Percentiles rank a stretch among this genome's conserved stretches.
phyloP scores from a whole-genome alignment of 2,797 vertebrate genomes.

The Silurus aristotelis region DNA sequence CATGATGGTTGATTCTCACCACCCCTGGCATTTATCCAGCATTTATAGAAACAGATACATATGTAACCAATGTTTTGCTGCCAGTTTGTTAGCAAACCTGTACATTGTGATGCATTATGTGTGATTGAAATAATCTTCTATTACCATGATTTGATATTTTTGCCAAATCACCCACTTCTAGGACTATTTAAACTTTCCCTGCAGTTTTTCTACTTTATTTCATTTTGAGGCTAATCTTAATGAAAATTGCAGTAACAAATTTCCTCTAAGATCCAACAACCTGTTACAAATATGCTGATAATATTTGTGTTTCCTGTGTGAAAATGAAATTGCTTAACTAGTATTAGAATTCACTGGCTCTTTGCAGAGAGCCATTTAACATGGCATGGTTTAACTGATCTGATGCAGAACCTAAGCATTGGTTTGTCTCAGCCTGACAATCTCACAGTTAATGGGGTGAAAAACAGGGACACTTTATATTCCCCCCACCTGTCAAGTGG shows the following conservation, averaged over 20 bases:
- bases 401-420: slow-evolving; percentile 63
- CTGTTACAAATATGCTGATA: not conserved
- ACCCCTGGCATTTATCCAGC: not conserved
- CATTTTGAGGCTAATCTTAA: not conserved
- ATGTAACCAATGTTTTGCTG: not conserved
- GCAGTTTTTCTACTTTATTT: not conserved
- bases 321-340: slow-evolving; percentile 45
- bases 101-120: not conserved
- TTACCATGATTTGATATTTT: not conserved
- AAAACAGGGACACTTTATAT: slow-evolving; percentile 69
- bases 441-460: slow-evolving; percentile 72
- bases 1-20: slow-evolving; percentile 21
- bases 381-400: slow-evolving; percentile 65
- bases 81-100: slow-evolving; percentile 6
- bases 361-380: slow-evolving; percentile 54
- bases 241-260: not conserved
- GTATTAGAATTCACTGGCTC: slow-evolving; percentile 26
- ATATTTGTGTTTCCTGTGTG: slow-evolving; percentile 20
- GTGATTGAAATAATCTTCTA: not conserved
- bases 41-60: slow-evolving; percentile 22
- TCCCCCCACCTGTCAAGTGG: slow-evolving; percentile 71
- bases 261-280: slow-evolving; percentile 4
- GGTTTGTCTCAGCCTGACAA: slow-evolving; percentile 65
- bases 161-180: not conserved
- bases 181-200: not conserved